phyloP scores from a whole-genome alignment of 2,113 vertebrate genomes.

The Neopipo cinnamomea region DNA sequence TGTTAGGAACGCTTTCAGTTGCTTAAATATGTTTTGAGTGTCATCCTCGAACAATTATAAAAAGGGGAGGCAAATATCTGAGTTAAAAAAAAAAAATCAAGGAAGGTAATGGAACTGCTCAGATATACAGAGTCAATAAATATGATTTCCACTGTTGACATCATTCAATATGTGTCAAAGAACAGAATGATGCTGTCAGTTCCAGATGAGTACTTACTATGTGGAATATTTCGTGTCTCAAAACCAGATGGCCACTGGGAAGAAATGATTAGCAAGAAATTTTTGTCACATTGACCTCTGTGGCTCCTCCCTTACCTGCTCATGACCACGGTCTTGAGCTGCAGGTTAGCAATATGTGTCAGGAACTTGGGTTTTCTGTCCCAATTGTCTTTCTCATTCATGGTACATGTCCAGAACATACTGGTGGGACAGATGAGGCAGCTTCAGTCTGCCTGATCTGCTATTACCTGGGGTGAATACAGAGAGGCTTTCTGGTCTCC shows the following conservation, averaged over 20 bases:
- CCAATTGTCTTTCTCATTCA: not conserved
- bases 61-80: not conserved
- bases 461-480: not conserved
- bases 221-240: not conserved
- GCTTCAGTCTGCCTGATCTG: not conserved
- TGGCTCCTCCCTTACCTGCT: not conserved
- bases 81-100: not conserved
- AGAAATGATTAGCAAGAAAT: not conserved
- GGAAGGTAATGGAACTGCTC: not conserved
- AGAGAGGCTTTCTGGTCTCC: not conserved
- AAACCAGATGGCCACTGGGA: not conserved
- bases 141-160: not conserved
- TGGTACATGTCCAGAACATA: not conserved
- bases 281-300: not conserved
- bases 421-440: not conserved
- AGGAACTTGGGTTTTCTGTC: not conserved
- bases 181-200: not conserved
- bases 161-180: not conserved
- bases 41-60: not conserved
- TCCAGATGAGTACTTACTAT: not conserved
- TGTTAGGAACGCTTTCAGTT: not conserved
- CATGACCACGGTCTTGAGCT: not conserved
- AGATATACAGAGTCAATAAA: not conserved
- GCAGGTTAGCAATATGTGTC: not conserved
- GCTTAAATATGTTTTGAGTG: not conserved